Evolutionary conservation across 2,113 vertebrate genomes (phyloP), one percentile per base, ranked within the genome.

Genomic region (Ochotona princeps): DNA sequence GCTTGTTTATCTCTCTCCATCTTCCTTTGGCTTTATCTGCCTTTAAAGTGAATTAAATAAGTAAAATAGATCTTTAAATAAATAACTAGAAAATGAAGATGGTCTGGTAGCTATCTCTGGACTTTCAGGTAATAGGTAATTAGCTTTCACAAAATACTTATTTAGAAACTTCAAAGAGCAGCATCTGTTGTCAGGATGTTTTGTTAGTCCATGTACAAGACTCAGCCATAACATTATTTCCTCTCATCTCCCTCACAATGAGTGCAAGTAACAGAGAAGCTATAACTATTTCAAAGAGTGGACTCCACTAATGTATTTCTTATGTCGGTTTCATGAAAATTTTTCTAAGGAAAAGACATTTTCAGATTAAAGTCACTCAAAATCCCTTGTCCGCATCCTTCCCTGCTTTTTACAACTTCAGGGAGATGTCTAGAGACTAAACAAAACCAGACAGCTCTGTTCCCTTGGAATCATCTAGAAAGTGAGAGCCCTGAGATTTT

Each of bases 341-440:
- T 83, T 85, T 88, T 30, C 65, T 25, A 65, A 32, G 25, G 38
- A 15, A 11, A 60, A 60, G 61, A 84, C 88, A 60, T 73, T 13
- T 72, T 70, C 18, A 8, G 30, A 80, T 93, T 87, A 75, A 93
- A 92, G 75, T 88, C 28, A 76, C 28, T 76, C 51, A 87, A 21
- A 7, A 20, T 49, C 10, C 47, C 79, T 84, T 72, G 15, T 8
- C 17, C 30, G 67, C 35, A 63, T 87, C 61, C 76, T n/a, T 78
- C 21, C 35, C 65, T 85, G 44, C 76, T 44, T 90, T 91, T 49
- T 28, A 84, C 49, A 87, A 30, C 25, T 79, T 69, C 8, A 30
- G 44, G 30, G 44, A 93, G 66, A 63, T 84, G 14, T 49, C 26
- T 67, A 30, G 47, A 91, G 25, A 26, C 72, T 63, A 18, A 76